A percentile compares a stretch with the other conserved stretches of the same genome.
Evolutionary conservation across 2,888 invertebrate genomes (phyloP).

Genomic region (Nymphalis c-album): DNA sequence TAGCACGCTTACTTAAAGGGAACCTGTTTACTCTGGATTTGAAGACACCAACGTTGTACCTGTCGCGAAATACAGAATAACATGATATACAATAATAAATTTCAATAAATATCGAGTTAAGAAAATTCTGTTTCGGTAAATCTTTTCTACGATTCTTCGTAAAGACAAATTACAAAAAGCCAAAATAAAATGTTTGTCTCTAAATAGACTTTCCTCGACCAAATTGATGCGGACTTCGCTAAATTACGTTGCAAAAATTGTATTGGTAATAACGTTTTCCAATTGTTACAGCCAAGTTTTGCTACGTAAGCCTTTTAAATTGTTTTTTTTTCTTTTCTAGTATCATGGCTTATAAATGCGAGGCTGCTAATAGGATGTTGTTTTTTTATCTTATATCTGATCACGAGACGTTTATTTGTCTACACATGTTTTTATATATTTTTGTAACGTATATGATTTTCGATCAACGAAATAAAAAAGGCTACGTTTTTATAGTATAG

Average conservation of each 20-base stretch:
- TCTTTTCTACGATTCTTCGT: not conserved
- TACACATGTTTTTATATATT: no score
- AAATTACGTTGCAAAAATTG: slow-evolving; percentile 22
- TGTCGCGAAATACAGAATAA: no score
- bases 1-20: no score
- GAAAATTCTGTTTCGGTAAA: not conserved
- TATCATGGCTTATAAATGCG: not conserved
- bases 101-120: not conserved
- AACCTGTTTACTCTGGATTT: no score
- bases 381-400: not conserved
- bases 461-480: no score
- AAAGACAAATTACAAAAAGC: slow-evolving; percentile 19
- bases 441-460: no score
- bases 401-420: no score
- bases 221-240: slow-evolving; percentile 29
- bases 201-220: slow-evolving; percentile 24
- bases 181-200: slow-evolving; percentile 20
- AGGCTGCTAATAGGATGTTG: not conserved
- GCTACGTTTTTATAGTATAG: no score
- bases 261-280: slow-evolving; percentile 10
- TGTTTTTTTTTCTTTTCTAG: not conserved
- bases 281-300: slow-evolving; percentile 12
- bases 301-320: not conserved
- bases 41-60: no score
- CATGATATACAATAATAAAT: not conserved